Evolutionary conservation across 2,888 invertebrate genomes (phyloP), one percentile per base, ranked within the genome.

Genomic region (Tiliacea aurago): DNA sequence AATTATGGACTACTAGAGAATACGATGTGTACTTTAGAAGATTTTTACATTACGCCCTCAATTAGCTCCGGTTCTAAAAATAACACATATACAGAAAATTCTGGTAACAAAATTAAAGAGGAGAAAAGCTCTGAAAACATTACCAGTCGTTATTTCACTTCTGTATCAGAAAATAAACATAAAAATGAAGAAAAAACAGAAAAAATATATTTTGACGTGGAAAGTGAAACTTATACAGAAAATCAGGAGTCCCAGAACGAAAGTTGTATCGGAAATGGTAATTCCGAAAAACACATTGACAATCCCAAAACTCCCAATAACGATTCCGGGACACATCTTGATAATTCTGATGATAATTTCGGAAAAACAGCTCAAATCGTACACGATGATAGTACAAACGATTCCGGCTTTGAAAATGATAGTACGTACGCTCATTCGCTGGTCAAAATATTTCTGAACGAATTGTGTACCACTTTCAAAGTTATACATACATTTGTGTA

Each of bases 401-500:
- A 93, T 62, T 90, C 91, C 4, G 93, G 90, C 0, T 84, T 90
- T 56, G 92, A 89, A 5, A 90, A 87, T 37, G 91, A 90, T 0
- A 88, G 85, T 1, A 45, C 78, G 0, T 78, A 83, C 1, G 87
- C 88, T 0, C 85, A 88, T 78, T 68, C 81, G 0, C 55, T 91
- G 0, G 71, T 91, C 0, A 89, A 89, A 23, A 78, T 78, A 1
- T 94, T 93, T 80, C 83, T 93, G 0, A 69, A 49, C 0, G 89
- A 93, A 43, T 18, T 94, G 0, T 89, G 88, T 49, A 49, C 28
- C 0, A 81, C 90, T 0, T 90, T 93, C 11, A 88, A 87, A 33
- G 43, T 69, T 0, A 86, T 93, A 15, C 88, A 89, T 51, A 64
- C 73, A 2, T 93, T 93, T 76, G 86, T 94, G 94, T 94, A 83